These are phyloP conservation scores for Nylanderia fulva DNA, from an alignment of 1,140 invertebrate species.

Conservation along the genomic window DNA sequence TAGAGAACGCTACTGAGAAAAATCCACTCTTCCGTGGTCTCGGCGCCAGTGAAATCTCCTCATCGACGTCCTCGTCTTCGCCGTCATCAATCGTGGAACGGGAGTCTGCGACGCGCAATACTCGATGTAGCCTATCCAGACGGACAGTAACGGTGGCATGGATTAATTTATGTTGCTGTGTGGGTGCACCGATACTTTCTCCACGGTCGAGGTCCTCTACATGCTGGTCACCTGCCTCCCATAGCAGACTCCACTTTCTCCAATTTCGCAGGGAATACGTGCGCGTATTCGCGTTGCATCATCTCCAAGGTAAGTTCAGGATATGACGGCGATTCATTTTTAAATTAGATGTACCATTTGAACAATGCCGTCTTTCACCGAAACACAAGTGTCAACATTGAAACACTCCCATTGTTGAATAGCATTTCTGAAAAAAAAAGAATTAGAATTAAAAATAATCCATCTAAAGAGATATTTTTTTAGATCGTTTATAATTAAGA, in stretches of 20 bases:
- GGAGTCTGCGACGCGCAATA: conserved; percentile 29
- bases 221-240: conserved; percentile 57
- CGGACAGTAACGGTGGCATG: conserved; percentile 26
- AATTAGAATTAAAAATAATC: not conserved
- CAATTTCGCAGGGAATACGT: conserved; percentile 44
- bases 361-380: not conserved
- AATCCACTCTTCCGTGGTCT: conserved; percentile 41
- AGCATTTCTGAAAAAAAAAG: not conserved
- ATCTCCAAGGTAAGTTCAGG: conserved; percentile 46
- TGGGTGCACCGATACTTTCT: conserved; percentile 73
- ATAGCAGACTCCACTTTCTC: conserved; percentile 73
- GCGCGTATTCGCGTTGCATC: conserved; percentile 60
- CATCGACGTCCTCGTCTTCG: conserved; percentile 31
- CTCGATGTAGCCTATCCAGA: not conserved
- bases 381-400: not conserved
- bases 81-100: conserved; percentile 41
- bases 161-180: conserved; percentile 69
- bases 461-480: not conserved
- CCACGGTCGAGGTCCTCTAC: conserved; percentile 60
- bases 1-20: not conserved
- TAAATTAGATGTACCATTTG: not conserved
- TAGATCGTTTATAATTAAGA: not conserved
- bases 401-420: not conserved
- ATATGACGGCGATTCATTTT: conserved; percentile 2
- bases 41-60: conserved; percentile 33